Base-by-base conservation (phyloP, 2,113 vertebrate species). In the Dicrurus megarhynchus region DNA sequence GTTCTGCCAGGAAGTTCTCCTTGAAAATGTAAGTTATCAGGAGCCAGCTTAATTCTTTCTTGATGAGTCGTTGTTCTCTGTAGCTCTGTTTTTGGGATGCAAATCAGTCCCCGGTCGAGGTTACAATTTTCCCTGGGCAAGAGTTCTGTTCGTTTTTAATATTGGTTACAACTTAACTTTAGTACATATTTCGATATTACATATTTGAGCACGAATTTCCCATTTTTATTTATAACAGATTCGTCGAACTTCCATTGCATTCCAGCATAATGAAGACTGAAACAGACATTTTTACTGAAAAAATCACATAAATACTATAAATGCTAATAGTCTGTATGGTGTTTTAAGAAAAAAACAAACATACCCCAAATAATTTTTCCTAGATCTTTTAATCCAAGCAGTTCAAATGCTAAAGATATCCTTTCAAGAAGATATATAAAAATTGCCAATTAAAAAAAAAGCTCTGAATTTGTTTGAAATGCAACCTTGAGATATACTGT, bases 331-430 rank as follows among this genome's bases (percentile, higher is more conserved):
- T 94, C 60, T 95, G 35, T 91, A 86, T 80, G 75, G 73, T 93
- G 55, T 77, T 97, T 96, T 94, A 95, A 61, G 17, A 52, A 33
- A 77, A 92, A 90, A 96, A 92, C 95, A 57, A 97, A 94, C 57
- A 59, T 88, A 94, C 50, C 13, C 37, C 59, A 87, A 96, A 78
- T 61, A 96, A 37, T 75, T 92, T 93, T 96, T 85, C 49, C n/a
- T n/a, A 80, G 19, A 91, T 91, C 50, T 93, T 97, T 96, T 92
- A 77, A 69, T 67, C 78, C 91, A 94, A 84, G 91, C 82, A 91
- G 90, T 95, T 84, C 35, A 77, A 49, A 89, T 71, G 76, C 84
- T 96, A 97, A 98, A 98, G 97, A 95, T 96, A 96, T 70, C 82
- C 49, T 47, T 85, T 97, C 95, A 97, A 90, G 92, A 68, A 95